Evolutionary conservation across 2,888 invertebrate species (phyloP), one percentile per base, ranked within the genome.

Genomic region (Eupithecia vulgata): DNA sequence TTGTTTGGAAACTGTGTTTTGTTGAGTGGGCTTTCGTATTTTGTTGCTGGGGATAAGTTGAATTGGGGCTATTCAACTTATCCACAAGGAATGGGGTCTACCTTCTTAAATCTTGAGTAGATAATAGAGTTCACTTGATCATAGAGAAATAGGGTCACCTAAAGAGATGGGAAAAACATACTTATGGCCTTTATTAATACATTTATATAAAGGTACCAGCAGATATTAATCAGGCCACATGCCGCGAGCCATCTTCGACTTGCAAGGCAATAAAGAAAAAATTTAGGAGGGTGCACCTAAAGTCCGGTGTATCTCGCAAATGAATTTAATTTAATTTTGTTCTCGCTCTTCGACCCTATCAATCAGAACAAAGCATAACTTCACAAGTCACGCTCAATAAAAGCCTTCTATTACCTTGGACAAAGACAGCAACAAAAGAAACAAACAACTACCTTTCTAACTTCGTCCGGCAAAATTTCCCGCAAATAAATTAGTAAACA

Each of bases 401-500:
- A 13, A 40, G 15, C 45, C 40, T 45, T 4, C 17, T 40, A 40
- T 40, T 13, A 45, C 48, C n/a, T 21, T 21, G 48, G 45, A 52
- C 21, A 52, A 52, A 21, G 48, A 2, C 10, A 48, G 5, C 17
- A 37, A 45, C 5, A 45, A 57, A 57, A 12, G 17, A 57, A 21
- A 57, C 21, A 57, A 57, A 57, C 57, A 25, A 21, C 21, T 52
- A 52, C 52, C 52, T 52, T 37, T 12, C 1, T 40, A 40, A 15
- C 45, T 15, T 21, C 21, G 21, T 21, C 12, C 25, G 13, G 57
- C 57, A 12, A 57, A 52, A 25, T 57, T 25, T 57, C 57, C 25
- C 57, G 25, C 57, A 57, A 57, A 57, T 57, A 57, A 57, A 57
- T 42, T 57, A 57, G 12, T 57, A 57, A 57, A 57, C 57, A 57